phyloP scores from a whole-genome alignment of 2,888 invertebrate genomes.

The Epirrhoe tristata region DNA sequence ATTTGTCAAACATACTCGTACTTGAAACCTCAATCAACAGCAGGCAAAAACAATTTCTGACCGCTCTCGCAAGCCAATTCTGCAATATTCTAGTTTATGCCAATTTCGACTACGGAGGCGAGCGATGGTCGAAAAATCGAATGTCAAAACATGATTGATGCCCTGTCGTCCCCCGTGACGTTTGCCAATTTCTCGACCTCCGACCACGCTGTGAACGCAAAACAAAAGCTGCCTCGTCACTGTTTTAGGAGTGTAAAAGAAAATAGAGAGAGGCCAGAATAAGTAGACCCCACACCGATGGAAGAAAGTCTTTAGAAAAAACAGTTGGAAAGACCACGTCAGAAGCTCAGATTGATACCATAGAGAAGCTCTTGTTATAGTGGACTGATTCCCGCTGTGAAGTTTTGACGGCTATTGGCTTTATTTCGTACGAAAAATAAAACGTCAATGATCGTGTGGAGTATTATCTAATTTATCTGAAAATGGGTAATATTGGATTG shows the following conservation, averaged over 20 bases:
- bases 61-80: conserved; percentile 25
- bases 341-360: not conserved
- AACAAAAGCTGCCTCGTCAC: conserved; percentile 50
- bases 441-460: not conserved
- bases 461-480: too few species aligned
- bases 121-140: conserved; percentile 60
- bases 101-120: conserved; percentile 44
- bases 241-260: conserved; percentile 8
- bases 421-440: conserved; percentile 1
- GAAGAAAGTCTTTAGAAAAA: not conserved
- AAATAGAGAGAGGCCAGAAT: not conserved
- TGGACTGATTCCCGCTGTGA: not conserved
- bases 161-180: conserved; percentile 44
- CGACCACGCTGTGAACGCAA: conserved; percentile 41
- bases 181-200: conserved; percentile 50
- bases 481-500: not conserved
- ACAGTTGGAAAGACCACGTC: not conserved
- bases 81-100: conserved; percentile 50
- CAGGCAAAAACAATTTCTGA: conserved; percentile 21
- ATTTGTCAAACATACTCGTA: too few species aligned
- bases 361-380: not conserved
- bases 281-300: not conserved
- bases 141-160: conserved; percentile 70
- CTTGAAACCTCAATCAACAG: not conserved
- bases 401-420: not conserved